These are phyloP conservation scores for Emys orbicularis DNA, from an alignment of 2,797 vertebrate genomes.

Conservation along the genomic window DNA sequence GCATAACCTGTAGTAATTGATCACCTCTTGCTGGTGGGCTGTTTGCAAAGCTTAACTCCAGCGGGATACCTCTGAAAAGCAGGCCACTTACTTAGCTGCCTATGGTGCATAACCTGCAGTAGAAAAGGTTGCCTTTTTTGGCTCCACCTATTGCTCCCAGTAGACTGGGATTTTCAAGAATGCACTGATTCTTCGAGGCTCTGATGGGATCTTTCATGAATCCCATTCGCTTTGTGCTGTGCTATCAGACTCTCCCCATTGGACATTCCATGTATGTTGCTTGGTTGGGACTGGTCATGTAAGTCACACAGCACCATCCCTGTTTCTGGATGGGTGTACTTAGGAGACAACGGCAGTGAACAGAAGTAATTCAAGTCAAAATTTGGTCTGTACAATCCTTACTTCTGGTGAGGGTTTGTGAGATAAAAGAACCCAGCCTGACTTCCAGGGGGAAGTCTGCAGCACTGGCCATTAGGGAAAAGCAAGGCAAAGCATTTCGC, in stretches of 20 bases:
- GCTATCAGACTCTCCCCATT: too few relatives aligned
- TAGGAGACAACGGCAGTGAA: background rate
- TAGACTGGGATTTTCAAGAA: background rate
- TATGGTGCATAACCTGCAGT: background rate
- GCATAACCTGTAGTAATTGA: background rate
- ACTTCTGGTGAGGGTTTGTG: background rate
- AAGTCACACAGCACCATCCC: background rate
- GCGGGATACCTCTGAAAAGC: background rate
- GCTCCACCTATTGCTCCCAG: background rate
- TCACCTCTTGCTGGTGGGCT: background rate
- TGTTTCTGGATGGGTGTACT: background rate
- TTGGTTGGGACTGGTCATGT: background rate
- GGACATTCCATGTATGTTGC: background rate
- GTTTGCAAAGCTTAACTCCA: background rate
- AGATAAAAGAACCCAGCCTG: background rate
- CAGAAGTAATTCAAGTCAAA: background rate
- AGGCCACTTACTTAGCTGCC: background rate
- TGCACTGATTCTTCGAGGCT: background rate
- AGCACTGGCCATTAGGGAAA: background rate
- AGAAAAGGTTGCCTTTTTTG: background rate
- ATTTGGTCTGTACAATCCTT: background rate
- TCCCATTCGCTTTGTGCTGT: background rate
- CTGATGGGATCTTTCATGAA: background rate
- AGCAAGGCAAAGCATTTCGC: background rate
- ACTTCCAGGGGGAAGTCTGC: background rate